Evolutionary conservation across 1,140 invertebrate genomes (phyloP).

Genomic region (Pseudomyrmex cubaensis): DNA sequence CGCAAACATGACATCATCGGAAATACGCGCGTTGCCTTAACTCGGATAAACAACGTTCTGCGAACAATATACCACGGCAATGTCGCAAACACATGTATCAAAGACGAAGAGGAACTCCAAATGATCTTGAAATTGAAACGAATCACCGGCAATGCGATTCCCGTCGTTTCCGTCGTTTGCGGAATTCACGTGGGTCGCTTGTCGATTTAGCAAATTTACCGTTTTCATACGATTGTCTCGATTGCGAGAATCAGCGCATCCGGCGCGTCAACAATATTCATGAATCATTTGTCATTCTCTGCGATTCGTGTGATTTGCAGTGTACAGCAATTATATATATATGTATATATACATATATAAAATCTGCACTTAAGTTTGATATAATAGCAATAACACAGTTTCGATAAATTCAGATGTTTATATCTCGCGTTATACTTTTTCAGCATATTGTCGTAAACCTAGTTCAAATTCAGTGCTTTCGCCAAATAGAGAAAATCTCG

Average conservation of each 20-base stretch:
- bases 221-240: background rate
- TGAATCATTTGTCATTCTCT: constrained; percentile 16
- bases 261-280: constrained; percentile 6
- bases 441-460: too few species aligned
- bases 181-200: constrained; percentile 12
- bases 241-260: background rate
- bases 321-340: too few species aligned
- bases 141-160: background rate
- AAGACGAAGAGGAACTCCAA: background rate
- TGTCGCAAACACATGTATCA: background rate
- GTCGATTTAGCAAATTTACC: background rate
- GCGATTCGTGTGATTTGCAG: background rate
- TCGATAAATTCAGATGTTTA: too few species aligned
- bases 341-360: too few species aligned
- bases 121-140: constrained; percentile 38
- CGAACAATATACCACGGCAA: background rate
- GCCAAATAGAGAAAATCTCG: too few species aligned
- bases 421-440: too few species aligned
- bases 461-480: too few species aligned
- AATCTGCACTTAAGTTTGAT: too few species aligned
- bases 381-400: too few species aligned
- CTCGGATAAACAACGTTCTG: background rate
- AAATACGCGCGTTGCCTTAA: background rate
- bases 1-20: constrained; percentile 8
- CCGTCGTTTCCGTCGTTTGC: background rate